Evolutionary conservation across 64 coral and sea anemone genomes (phyloP).

Genomic region (Platygyra sinensis): DNA sequence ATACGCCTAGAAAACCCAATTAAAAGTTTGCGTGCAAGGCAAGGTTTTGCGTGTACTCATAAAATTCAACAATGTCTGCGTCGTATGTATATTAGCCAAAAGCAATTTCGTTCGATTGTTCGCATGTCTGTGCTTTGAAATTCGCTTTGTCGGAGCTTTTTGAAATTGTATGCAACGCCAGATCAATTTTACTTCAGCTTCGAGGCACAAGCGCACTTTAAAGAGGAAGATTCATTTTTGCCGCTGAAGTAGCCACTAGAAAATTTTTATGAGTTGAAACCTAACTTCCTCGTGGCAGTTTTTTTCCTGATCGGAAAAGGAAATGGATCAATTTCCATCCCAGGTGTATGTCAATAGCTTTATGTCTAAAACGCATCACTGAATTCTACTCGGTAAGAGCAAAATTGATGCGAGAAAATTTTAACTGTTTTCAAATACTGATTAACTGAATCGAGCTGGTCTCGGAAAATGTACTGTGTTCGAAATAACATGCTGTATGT

Average conservation of each 20-base stretch:
- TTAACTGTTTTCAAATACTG: not conserved
- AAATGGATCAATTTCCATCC: constrained; percentile 37
- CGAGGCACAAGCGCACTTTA: not conserved
- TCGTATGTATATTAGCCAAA: constrained; percentile 90
- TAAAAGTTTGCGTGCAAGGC: constrained; percentile 41
- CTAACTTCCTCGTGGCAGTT: constrained; percentile 27
- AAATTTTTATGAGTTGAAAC: not conserved
- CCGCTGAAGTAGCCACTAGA: not conserved
- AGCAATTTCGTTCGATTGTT: constrained; percentile 82
- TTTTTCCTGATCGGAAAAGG: constrained; percentile 20
- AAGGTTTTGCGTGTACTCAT: constrained; percentile 55
- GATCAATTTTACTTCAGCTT: not conserved
- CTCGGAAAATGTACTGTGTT: not conserved
- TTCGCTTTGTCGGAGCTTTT: constrained; percentile 24
- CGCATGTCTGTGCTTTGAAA: constrained; percentile 52
- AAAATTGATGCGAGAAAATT: not conserved
- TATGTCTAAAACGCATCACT: not conserved
- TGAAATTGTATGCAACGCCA: constrained; percentile 1
- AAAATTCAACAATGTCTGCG: constrained; percentile 90
- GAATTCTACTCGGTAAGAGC: not conserved
- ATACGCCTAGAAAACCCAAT: not conserved
- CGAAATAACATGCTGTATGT: not conserved
- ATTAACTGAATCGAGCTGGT: not conserved
- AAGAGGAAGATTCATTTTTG: not conserved
- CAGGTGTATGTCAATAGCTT: constrained; percentile 19